A percentile compares a stretch with the other conserved stretches of the same genome.
These are phyloP conservation scores for Trematomus bernacchii DNA, from an alignment of 2,797 vertebrate genomes.

Conservation along the genomic window DNA sequence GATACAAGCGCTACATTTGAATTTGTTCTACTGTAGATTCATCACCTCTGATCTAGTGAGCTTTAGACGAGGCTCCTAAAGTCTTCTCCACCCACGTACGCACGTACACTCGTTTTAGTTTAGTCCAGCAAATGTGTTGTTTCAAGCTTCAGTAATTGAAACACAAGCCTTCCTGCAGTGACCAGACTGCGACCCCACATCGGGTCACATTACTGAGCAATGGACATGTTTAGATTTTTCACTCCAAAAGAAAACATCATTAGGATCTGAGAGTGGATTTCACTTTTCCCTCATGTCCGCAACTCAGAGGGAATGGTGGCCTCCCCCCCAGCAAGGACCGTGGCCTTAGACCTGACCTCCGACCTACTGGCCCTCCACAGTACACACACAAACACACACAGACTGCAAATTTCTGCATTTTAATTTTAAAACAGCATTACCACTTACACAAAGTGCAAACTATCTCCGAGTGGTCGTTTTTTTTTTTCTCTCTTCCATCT, in stretches of 20 bases:
- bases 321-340: constrained; percentile 42
- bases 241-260: constrained; percentile 85
- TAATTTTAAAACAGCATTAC: constrained; percentile 38
- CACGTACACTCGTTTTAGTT: constrained; percentile 16
- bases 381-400: constrained; percentile 39
- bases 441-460: constrained; percentile 54
- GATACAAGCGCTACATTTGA: background rate
- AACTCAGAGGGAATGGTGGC: constrained; percentile 61
- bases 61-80: constrained; percentile 12
- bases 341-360: constrained; percentile 82
- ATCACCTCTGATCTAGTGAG: constrained; percentile 9
- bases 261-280: constrained; percentile 81
- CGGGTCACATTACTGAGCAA: constrained; percentile 83
- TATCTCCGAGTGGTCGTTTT: constrained; percentile 47
- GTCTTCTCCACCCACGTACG: background rate
- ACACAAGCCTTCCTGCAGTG: constrained; percentile 80
- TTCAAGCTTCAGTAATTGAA: constrained; percentile 77
- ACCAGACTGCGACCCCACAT: constrained; percentile 79
- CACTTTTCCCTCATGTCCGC: constrained; percentile 81
- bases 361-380: constrained; percentile 64
- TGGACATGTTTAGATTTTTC: constrained; percentile 85
- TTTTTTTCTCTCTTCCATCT: constrained; percentile 65
- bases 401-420: constrained; percentile 27
- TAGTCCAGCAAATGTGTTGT: constrained; percentile 63
- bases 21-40: background rate